Conservation (phyloP, 1,140 invertebrate species). For the Nomia melanderi region DNA sequence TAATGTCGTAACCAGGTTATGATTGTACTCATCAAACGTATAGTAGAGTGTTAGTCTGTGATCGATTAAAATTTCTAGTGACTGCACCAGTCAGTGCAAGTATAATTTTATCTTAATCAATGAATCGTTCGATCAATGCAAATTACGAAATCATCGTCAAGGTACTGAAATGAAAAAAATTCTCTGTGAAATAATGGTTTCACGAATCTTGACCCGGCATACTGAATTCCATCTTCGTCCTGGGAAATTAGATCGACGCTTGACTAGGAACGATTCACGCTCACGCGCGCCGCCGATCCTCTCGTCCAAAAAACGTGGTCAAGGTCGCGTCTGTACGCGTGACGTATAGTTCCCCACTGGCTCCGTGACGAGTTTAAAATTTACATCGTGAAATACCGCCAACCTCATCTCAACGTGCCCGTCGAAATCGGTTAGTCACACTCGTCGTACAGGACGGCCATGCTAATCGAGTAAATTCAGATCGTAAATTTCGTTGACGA, state of each 20-base stretch:
- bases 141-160: not conserved
- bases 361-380: slow-evolving; percentile 53
- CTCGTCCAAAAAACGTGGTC: slow-evolving; percentile 62
- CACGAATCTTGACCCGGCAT: too few species aligned
- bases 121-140: fast-evolving
- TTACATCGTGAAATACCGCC: slow-evolving; percentile 61
- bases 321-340: slow-evolving; percentile 56
- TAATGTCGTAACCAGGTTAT: not conserved
- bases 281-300: slow-evolving; percentile 37
- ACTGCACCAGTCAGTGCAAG: slow-evolving; percentile 2
- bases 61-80: slow-evolving; percentile 24
- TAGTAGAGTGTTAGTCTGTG: not conserved
- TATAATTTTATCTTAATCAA: not conserved
- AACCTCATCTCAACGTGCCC: slow-evolving; percentile 40
- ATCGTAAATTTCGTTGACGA: slow-evolving; percentile 64
- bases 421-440: slow-evolving; percentile 69
- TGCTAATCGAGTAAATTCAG: slow-evolving; percentile 55
- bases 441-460: slow-evolving; percentile 48
- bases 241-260: slow-evolving; percentile 42
- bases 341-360: slow-evolving; percentile 52
- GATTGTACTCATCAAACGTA: not conserved
- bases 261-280: slow-evolving; percentile 32
- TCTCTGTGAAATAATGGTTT: too few species aligned
- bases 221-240: slow-evolving; percentile 32
- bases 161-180: too few species aligned